Conservation (phyloP, 2,797 vertebrate species). For the Vespertilio murinus region DNA sequence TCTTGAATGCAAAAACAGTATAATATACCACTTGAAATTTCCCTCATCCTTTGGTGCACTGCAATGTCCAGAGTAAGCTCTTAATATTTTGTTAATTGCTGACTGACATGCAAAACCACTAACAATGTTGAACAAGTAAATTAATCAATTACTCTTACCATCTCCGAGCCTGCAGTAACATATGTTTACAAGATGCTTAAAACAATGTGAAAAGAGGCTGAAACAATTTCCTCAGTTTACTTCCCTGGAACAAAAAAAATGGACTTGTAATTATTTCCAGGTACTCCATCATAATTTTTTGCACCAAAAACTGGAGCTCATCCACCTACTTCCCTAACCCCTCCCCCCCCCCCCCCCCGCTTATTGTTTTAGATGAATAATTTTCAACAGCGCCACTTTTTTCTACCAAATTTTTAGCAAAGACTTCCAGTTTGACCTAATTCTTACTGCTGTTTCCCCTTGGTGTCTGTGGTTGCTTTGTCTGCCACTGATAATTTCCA, state of each 20-base stretch:
- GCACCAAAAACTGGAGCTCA: neutral
- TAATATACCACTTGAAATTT: neutral
- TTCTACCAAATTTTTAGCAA: slow-evolving; percentile 39
- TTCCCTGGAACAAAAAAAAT: neutral
- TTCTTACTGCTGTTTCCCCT: slow-evolving; percentile 6
- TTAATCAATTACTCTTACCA: slow-evolving; percentile 61
- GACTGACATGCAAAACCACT: slow-evolving; percentile 52
- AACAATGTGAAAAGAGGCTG: slow-evolving; percentile 31
- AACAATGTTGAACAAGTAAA: slow-evolving; percentile 58
- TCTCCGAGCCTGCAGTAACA: slow-evolving; percentile 20
- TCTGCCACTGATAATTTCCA: slow-evolving; percentile 44
- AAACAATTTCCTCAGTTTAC: slow-evolving; percentile 46
- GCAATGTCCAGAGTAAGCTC: neutral
- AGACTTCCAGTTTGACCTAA: slow-evolving; percentile 44
- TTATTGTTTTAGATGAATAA: slow-evolving; percentile 32
- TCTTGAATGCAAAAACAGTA: slow-evolving; percentile 1
- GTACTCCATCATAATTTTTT: slow-evolving; percentile 40
- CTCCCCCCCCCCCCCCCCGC: no score
- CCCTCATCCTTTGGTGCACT: neutral
- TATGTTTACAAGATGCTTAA: slow-evolving; percentile 56
- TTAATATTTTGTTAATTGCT: slow-evolving; percentile 60
- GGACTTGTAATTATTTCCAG: slow-evolving; percentile 50
- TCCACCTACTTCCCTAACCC: neutral
- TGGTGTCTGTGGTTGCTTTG: slow-evolving; percentile 32
- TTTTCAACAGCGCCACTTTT: slow-evolving; percentile 32